A percentile compares a stretch with the other conserved stretches of the same genome.
These are phyloP conservation scores for Candoia aspera DNA, from an alignment of 2,113 vertebrate genomes.

Conservation along the genomic window DNA sequence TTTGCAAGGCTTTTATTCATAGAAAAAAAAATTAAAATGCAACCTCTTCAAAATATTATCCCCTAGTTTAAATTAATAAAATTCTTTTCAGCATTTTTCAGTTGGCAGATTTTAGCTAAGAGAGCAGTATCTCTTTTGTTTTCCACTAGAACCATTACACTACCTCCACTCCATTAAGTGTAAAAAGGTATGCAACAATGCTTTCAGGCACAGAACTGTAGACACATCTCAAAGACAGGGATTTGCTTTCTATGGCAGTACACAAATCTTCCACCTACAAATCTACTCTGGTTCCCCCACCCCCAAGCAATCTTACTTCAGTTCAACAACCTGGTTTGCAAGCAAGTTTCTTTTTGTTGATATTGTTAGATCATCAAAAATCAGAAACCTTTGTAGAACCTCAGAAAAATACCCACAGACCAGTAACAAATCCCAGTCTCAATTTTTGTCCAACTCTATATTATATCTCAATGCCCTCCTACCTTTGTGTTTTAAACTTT, in stretches of 20 bases:
- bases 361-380: not conserved
- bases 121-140: not conserved
- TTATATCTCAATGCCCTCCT: conserved; percentile 24
- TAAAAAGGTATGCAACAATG: not conserved
- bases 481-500: conserved; percentile 70
- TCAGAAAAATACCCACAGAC: not conserved
- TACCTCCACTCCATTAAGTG: not conserved
- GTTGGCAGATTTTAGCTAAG: not conserved
- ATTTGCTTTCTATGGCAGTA: not conserved
- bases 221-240: not conserved
- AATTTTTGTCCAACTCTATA: not conserved
- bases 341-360: not conserved
- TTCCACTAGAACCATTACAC: not conserved
- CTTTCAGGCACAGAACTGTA: not conserved
- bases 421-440: not conserved
- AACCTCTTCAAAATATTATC: conserved; percentile 2
- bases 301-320: not conserved
- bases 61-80: not conserved
- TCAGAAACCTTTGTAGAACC: not conserved
- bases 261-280: not conserved
- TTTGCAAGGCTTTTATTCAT: conserved; percentile 48
- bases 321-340: not conserved
- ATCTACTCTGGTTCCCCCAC: not conserved
- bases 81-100: not conserved
- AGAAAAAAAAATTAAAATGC: conserved; percentile 2